Conservation (phyloP, 2,888 invertebrate species). For the Drosophila siamana region DNA sequence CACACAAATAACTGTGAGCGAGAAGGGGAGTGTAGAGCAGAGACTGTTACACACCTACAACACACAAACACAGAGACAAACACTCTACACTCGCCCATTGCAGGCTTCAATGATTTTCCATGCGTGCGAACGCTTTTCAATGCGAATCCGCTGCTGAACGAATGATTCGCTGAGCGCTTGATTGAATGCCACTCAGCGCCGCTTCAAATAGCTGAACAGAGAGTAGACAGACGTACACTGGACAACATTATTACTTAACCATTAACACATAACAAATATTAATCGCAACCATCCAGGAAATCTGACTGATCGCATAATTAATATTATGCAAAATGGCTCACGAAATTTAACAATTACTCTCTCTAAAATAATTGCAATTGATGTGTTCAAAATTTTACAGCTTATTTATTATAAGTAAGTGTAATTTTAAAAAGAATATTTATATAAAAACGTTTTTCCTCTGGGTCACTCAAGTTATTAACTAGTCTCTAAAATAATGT, state of each 20-base stretch:
- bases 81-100: conserved; percentile 33
- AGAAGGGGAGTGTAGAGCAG: conserved; percentile 55
- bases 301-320: neutral
- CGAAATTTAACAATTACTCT: neutral
- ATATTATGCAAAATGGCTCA: neutral
- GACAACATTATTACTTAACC: conserved; percentile 26
- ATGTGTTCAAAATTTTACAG: too few relatives aligned
- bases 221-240: conserved; percentile 34
- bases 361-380: too few relatives aligned
- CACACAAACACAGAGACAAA: conserved; percentile 26
- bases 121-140: conserved; percentile 72
- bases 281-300: conserved; percentile 5
- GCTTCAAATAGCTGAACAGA: conserved; percentile 14
- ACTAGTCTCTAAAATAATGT: too few relatives aligned
- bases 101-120: conserved; percentile 75
- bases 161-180: conserved; percentile 62
- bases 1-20: neutral
- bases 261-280: neutral
- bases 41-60: conserved; percentile 30
- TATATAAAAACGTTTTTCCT: too few relatives aligned
- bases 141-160: conserved; percentile 41
- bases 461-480: too few relatives aligned
- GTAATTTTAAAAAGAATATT: too few relatives aligned
- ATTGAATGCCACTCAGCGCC: conserved; percentile 56
- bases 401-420: too few relatives aligned